Percentiles rank a stretch among this genome's conserved stretches.
Evolutionary conservation across 2,113 vertebrate species (phyloP).

Genomic region (Peromyscus maniculatus): DNA sequence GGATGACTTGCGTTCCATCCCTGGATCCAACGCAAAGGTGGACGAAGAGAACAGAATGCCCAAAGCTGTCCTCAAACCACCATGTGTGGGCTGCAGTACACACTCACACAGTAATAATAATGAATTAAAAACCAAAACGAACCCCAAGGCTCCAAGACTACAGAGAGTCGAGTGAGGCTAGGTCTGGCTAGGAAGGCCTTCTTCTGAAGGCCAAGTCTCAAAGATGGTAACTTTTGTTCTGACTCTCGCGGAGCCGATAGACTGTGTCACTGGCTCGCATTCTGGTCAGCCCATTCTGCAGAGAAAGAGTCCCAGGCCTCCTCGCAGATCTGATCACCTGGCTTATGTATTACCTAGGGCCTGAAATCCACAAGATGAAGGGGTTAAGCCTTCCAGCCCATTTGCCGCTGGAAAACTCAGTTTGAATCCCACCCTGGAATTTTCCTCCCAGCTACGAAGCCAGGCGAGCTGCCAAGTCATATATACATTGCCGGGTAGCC

Average conservation of each 20-base stretch:
- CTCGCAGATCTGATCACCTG: not conserved
- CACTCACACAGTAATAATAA: not conserved
- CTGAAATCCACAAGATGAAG: not conserved
- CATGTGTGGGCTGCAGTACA: too few relatives aligned
- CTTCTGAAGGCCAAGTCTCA: not conserved
- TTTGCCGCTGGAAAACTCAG: slow-evolving; percentile 40
- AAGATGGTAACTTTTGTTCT: not conserved
- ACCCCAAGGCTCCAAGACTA: not conserved
- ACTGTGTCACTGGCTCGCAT: too few relatives aligned
- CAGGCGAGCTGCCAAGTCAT: slow-evolving; percentile 70
- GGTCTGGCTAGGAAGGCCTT: not conserved
- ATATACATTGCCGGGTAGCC: slow-evolving; percentile 69
- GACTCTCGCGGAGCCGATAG: rapidly evolving
- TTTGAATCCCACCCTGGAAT: slow-evolving; percentile 73
- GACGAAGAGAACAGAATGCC: not conserved
- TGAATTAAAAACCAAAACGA: not conserved
- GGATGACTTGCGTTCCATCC: not conserved
- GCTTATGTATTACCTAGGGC: not conserved
- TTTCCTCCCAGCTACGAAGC: slow-evolving; percentile 61
- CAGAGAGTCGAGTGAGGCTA: not conserved
- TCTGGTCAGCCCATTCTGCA: not conserved
- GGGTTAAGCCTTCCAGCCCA: slow-evolving; percentile 23
- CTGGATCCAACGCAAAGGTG: not conserved
- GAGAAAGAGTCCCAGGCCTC: not conserved
- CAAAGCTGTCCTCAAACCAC: too few relatives aligned